Evolutionary conservation across 2,888 invertebrate species (phyloP), one percentile per base, ranked within the genome.

Genomic region (Holacanthella duospinosa): DNA sequence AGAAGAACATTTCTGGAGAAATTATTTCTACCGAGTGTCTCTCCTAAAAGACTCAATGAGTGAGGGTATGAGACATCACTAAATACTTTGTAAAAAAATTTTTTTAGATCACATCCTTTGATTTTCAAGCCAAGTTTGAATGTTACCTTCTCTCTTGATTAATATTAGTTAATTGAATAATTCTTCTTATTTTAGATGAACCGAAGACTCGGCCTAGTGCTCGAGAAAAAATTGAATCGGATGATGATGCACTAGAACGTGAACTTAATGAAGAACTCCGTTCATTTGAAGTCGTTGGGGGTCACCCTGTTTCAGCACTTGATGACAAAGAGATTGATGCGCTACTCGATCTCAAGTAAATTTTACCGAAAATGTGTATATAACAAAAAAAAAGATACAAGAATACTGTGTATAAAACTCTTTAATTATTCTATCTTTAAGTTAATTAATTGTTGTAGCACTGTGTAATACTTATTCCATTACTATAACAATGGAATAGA

Each of bases 1-100:
- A 75, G 99, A 99, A 83, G 95, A 96, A 80, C 89, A 89, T 77
- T 99, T 99, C 82, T 99, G 99, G 99, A 86, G 94, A 77, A 99
- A 99, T 83, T 99, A 99, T 79, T 99, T 99, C 82, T 99, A 99
- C 82, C 90, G 99, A 77, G 91, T 99, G 74, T 94, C 93, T 74
- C 86, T 99, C 75, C 92, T 99, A 78, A 93, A 95, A 77, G 97
- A 99, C 82, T 94, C 95, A 74, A 91, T 73, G 69, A 67, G 68
- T 54, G 71, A 67, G 59, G 72, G 69, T 71, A 27, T 58, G 64
- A 16, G 36, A 36, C 36, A 36, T 6, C 36, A 36, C 16, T 36
- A 36, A 16, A 9, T 36, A 9, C 36, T 9, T 16, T 36, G 6
- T 36, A 9, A 6, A 6, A 9, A 36, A 36, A 36, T 36, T 36